These are phyloP conservation scores for Thryonomys swinderianus DNA, from an alignment of 2,113 vertebrate species.

Conservation along the genomic window DNA sequence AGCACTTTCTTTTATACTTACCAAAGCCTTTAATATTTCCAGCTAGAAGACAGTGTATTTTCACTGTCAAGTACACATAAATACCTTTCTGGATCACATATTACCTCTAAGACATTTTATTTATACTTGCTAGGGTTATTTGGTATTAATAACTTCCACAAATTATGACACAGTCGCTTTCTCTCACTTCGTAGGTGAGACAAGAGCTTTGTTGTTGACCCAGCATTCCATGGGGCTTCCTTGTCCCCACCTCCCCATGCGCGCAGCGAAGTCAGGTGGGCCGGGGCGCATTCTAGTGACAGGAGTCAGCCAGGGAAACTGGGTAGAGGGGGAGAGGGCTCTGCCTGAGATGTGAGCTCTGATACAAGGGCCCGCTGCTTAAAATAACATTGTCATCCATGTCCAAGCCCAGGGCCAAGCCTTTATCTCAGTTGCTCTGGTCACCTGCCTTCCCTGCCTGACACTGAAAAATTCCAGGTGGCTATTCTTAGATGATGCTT, in stretches of 20 bases:
- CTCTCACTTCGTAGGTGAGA: neutral
- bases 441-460: constrained; percentile 13
- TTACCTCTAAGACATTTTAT: neutral
- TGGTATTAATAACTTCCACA: neutral
- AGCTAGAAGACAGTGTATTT: neutral
- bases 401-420: too few species aligned
- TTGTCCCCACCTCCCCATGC: neutral
- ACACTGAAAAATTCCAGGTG: neutral
- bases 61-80: neutral
- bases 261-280: neutral
- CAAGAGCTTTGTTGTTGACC: neutral
- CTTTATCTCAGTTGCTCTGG: neutral
- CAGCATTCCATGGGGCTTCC: neutral
- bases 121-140: neutral
- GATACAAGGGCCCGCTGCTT: neutral
- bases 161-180: neutral
- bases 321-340: neutral
- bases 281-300: neutral
- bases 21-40: neutral
- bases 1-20: neutral
- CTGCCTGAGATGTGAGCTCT: neutral
- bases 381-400: constrained; percentile 26
- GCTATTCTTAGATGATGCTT: neutral
- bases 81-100: neutral
- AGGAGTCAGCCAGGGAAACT: neutral